A percentile compares a stretch with the other conserved stretches of the same genome.
Conservation (phyloP, 2,888 invertebrate species). For the Amphipyra berbera region DNA sequence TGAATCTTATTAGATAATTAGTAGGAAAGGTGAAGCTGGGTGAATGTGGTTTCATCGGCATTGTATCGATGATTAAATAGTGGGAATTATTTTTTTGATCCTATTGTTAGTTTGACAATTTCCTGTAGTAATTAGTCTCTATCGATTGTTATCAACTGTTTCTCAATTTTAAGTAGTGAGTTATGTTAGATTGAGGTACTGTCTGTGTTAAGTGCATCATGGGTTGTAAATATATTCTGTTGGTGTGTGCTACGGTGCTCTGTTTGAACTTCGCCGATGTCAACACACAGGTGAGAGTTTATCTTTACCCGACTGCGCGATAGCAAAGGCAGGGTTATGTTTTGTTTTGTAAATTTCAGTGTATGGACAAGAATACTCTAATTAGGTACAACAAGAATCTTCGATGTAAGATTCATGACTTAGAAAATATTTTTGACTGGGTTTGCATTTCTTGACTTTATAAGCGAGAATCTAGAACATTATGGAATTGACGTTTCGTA, state of each 20-base stretch:
- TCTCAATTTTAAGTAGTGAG: conserved; percentile 39
- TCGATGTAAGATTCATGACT: not conserved
- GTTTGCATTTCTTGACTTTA: no score
- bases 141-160: conserved; percentile 24
- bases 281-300: conserved; percentile 69
- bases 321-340: no score
- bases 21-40: conserved; percentile 56
- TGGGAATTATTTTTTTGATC: conserved; percentile 49
- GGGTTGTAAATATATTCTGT: conserved; percentile 69
- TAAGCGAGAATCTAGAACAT: no score
- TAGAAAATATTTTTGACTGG: no score
- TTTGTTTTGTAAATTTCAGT: conserved; percentile 22
- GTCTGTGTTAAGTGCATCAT: conserved; percentile 67
- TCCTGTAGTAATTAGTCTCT: conserved; percentile 43
- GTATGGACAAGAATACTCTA: not conserved
- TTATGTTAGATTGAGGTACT: conserved; percentile 61
- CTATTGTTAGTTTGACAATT: conserved; percentile 50
- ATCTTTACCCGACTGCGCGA: not conserved
- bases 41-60: conserved; percentile 53
- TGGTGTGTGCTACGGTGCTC: conserved; percentile 68
- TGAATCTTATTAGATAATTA: conserved; percentile 39
- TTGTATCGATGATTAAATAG: conserved; percentile 50
- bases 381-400: not conserved
- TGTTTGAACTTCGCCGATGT: conserved; percentile 65
- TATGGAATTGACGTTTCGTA: no score